Base-by-base conservation (phyloP, 2,797 vertebrate species). In the Gymnoscopelus braueri region DNA sequence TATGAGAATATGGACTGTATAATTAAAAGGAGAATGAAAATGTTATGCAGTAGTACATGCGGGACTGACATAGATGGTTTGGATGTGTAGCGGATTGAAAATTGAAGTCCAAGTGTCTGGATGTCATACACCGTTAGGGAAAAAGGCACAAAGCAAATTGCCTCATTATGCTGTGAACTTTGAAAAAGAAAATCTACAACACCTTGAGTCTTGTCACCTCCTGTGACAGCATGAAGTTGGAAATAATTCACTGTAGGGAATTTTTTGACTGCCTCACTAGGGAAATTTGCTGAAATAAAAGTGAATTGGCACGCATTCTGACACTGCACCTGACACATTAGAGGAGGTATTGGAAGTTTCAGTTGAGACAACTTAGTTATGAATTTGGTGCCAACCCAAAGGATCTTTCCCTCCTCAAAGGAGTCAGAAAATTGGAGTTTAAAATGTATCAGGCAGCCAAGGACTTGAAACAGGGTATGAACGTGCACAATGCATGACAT, bases 341-440 rank as follows among this genome's bases (percentile, higher is more conserved):
- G 82, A 87, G 76, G 81, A 87, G 76, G 80, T 68, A 79, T 61
- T 81, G 76, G 80, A 87, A 85, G 80, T 89, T 87, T 86, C 75
- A 82, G 76, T 84, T 80, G 81, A 77, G 86, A 87, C 90, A 90
- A 91, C 91, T 19, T 89, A 88, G 86, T 91, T 85, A 73, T 82
- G 81, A 87, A 86, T 90, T 90, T 78, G 85, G 81, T 47, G 14
- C 65, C 63, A 24, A 78, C 84, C 85, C 75, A 87, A 80, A 88
- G 77, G 61, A 85, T 82, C 83, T 86, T 85, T 87, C 44, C 62
- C 5, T 72, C 81, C 84, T 90, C 86, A 89, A 88, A 88, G 72
- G 32, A 72, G 68, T 66, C 69, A 82, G 75, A 78, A 66, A 35
- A 3, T 65, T 52, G 59, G 66, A 63, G 71, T 85, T 91, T 67